Percentiles rank a stretch among this genome's conserved stretches.
Conservation (phyloP, 2,113 vertebrate species). For the Burhinus bistriatus region DNA sequence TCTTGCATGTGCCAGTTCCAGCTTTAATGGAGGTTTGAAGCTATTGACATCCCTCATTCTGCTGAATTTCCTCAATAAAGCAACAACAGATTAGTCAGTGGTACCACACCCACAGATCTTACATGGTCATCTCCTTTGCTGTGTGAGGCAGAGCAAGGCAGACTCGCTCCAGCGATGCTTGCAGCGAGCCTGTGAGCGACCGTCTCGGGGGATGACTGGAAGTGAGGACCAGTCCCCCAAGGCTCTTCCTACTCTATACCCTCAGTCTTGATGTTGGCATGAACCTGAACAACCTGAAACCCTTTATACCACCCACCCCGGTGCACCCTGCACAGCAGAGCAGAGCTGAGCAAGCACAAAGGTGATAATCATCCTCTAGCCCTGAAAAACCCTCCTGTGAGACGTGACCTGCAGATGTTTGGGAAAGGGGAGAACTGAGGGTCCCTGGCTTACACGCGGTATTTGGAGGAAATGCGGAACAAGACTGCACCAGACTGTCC, state of each 20-base stretch:
- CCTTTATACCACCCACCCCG: fast-evolving
- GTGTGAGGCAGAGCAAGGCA: background rate
- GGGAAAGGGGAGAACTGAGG: background rate
- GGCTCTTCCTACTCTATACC: background rate
- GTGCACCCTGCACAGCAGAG: fast-evolving
- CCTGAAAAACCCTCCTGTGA: background rate
- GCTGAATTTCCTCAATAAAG: background rate
- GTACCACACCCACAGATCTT: no score
- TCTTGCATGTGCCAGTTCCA: background rate
- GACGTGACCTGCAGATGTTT: background rate
- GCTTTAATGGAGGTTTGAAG: background rate
- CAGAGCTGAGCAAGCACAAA: background rate
- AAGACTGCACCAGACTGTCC: background rate
- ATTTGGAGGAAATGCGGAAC: no score
- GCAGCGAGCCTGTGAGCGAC: fast-evolving
- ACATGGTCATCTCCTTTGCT: background rate
- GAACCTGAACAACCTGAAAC: background rate
- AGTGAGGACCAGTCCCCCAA: background rate
- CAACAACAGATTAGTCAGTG: fast-evolving
- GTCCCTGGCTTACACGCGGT: fast-evolving
- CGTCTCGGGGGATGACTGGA: fast-evolving
- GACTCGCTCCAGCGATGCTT: fast-evolving
- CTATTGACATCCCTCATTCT: background rate
- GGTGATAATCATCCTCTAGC: fast-evolving
- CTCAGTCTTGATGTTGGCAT: background rate